phyloP scores from a whole-genome alignment of 2,888 invertebrate genomes.

The Subacronicta megacephala region DNA sequence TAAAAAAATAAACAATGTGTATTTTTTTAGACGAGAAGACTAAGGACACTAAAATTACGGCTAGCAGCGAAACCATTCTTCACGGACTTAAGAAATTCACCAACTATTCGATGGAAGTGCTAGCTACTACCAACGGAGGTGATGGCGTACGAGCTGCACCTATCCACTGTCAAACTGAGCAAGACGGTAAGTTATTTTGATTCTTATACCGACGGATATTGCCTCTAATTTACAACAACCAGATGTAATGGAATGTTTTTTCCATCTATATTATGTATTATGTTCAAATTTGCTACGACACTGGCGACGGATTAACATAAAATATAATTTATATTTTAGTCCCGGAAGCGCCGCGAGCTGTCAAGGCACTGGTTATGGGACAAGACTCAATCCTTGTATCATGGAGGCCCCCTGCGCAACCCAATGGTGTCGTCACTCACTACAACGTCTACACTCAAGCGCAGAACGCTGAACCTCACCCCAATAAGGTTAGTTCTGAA shows the following conservation, averaged over 20 bases:
- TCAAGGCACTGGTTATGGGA: constrained; percentile 98
- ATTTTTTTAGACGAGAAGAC: constrained; percentile 95
- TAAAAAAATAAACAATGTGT: too few species aligned
- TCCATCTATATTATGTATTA: too few species aligned
- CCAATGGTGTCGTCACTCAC: constrained; percentile 97
- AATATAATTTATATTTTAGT: constrained; percentile 85
- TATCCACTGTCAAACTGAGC: constrained; percentile 98
- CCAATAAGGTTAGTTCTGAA: constrained; percentile 90
- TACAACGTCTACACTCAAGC: constrained; percentile 97
- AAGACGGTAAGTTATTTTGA: constrained; percentile 93
- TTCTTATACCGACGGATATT: neutral
- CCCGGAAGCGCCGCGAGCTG: constrained; percentile 97
- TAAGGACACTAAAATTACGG: constrained; percentile 97
- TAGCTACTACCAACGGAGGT: constrained; percentile 98
- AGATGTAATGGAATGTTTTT: too few species aligned
- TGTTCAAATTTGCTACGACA: too few species aligned
- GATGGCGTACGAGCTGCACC: constrained; percentile 97
- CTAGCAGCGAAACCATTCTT: constrained; percentile 97
- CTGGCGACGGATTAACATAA: too few species aligned
- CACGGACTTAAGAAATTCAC: constrained; percentile 98
- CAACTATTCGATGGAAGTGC: constrained; percentile 98
- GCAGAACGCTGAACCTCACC: constrained; percentile 92
- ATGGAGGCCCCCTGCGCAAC: constrained; percentile 97
- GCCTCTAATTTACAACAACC: too few species aligned
- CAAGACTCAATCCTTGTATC: constrained; percentile 97